phyloP scores from a whole-genome alignment of 2,888 invertebrate genomes.

The Pediacus dermestoides region DNA sequence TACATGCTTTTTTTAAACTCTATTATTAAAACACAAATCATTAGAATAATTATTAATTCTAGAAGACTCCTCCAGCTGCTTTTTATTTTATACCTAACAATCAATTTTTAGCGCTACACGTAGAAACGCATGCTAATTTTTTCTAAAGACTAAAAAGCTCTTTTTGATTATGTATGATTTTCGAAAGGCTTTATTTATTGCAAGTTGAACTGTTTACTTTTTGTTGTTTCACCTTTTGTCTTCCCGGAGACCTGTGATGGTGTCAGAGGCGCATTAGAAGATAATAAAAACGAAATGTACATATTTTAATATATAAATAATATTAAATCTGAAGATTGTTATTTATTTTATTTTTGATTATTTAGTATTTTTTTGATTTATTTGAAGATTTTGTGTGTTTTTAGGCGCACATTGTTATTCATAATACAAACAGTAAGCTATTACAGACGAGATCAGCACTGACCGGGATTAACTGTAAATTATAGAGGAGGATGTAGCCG shows the following conservation, averaged over 20 bases:
- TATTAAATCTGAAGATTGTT: slow-evolving; percentile 25
- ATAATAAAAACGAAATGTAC: slow-evolving; percentile 30
- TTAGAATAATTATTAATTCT: slow-evolving; percentile 26
- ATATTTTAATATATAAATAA: slow-evolving; percentile 28
- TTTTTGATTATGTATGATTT: slow-evolving; percentile 15
- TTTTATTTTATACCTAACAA: slow-evolving; percentile 32
- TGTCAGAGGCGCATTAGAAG: slow-evolving; percentile 34
- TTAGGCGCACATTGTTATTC: too few relatives aligned
- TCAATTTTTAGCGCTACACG: slow-evolving; percentile 21
- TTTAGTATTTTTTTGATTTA: neutral
- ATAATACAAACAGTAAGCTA: too few relatives aligned
- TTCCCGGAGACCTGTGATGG: slow-evolving; percentile 44
- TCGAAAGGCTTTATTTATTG: slow-evolving; percentile 19
- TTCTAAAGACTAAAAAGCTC: slow-evolving; percentile 22
- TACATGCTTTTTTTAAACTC: slow-evolving; percentile 32
- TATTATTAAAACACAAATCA: slow-evolving; percentile 22
- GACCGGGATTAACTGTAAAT: slow-evolving; percentile 22
- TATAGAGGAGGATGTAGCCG: slow-evolving; percentile 42
- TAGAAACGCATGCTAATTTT: slow-evolving; percentile 30
- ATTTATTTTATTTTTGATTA: slow-evolving; percentile 6
- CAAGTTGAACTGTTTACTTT: slow-evolving; percentile 21
- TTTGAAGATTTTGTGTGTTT: too few relatives aligned
- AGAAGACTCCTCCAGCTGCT: slow-evolving; percentile 37
- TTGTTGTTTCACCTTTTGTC: slow-evolving; percentile 26
- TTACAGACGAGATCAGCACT: slow-evolving; percentile 39